These are phyloP conservation scores for Hyalella azteca DNA, from an alignment of 2,888 invertebrate species.

Conservation along the genomic window DNA sequence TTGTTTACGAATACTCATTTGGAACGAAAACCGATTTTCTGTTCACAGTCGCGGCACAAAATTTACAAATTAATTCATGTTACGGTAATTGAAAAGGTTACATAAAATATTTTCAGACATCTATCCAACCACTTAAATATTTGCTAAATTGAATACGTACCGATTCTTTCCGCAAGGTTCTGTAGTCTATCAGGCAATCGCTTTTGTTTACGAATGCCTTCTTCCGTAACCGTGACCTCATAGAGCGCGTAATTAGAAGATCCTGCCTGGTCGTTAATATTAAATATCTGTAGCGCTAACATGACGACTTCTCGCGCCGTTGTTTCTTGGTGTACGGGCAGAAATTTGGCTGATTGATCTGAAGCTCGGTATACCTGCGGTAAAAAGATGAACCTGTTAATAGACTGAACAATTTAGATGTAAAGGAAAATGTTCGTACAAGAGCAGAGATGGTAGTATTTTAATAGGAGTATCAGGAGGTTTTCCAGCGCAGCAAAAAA, in stretches of 20 bases:
- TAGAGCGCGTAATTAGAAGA: conserved; percentile 94
- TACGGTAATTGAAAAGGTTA: no score
- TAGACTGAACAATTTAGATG: no score
- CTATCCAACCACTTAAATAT: not conserved
- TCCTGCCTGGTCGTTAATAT: conserved; percentile 79
- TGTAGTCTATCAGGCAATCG: conserved; percentile 92
- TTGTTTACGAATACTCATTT: no score
- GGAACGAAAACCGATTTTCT: no score
- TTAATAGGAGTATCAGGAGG: no score
- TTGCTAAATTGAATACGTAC: conserved; percentile 61
- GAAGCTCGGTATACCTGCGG: conserved; percentile 76
- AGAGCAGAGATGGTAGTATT: no score
- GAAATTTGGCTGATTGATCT: conserved; percentile 97
- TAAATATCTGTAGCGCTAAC: conserved; percentile 94
- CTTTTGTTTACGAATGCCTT: conserved; percentile 92
- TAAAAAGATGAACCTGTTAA: not conserved
- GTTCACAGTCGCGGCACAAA: no score
- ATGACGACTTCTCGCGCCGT: conserved; percentile 84
- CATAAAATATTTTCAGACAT: no score
- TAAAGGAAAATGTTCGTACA: no score
- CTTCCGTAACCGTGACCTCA: conserved; percentile 86
- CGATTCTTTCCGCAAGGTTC: conserved; percentile 94
- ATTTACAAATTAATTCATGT: no score
- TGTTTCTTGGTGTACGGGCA: conserved; percentile 88
- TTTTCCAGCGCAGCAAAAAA: no score